phyloP scores from a whole-genome alignment of 2,113 vertebrate species.

The Oncorhynchus tshawytscha region DNA sequence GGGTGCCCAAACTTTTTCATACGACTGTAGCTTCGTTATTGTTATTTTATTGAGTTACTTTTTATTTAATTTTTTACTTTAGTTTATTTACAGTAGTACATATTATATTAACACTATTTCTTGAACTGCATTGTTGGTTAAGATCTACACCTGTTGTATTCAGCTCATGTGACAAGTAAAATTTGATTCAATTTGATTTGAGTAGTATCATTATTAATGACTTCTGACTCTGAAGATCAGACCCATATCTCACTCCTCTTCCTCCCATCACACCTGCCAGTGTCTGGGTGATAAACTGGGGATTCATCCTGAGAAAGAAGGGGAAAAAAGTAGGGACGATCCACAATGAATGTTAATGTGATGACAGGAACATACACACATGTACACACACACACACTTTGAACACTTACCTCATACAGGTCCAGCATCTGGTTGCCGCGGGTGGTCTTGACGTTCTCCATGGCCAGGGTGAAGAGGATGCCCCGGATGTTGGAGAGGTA shows the following conservation, averaged over 20 bases:
- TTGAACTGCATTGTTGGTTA: too few relatives aligned
- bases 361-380: not conserved
- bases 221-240: conserved; percentile 1
- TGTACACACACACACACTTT: not conserved
- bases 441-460: conserved; percentile 96
- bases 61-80: too few relatives aligned
- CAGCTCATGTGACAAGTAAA: too few relatives aligned
- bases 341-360: conserved; percentile 43
- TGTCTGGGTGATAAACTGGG: conserved; percentile 16
- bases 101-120: too few relatives aligned
- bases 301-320: conserved; percentile 10
- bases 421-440: conserved; percentile 94
- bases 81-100: too few relatives aligned
- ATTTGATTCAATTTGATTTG: too few relatives aligned
- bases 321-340: conserved; percentile 18
- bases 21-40: too few relatives aligned
- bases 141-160: too few relatives aligned
- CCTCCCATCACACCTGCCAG: too few relatives aligned
- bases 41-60: too few relatives aligned
- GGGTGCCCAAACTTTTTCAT: too few relatives aligned
- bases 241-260: conserved; percentile 24
- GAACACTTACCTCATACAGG: conserved; percentile 87
- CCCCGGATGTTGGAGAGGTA: conserved; percentile 92
- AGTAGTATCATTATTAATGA: conserved; percentile 4
- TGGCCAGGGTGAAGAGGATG: conserved; percentile 90